Evolutionary conservation across 2,113 vertebrate genomes (phyloP).

Genomic region (Elachura formosa): DNA sequence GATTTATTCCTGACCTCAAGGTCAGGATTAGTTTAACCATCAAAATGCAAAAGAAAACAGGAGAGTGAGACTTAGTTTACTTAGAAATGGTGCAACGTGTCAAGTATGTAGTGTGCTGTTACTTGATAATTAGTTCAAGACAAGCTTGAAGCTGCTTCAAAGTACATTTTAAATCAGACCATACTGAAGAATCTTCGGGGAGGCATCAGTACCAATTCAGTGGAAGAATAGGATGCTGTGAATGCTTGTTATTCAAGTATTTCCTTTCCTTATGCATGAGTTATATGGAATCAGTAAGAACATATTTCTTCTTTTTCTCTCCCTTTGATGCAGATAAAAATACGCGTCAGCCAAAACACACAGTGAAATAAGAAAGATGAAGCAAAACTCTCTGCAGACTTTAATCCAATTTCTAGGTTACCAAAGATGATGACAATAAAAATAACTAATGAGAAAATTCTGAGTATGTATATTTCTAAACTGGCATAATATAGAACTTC

Average conservation of each 20-base stretch:
- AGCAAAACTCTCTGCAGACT: conserved; percentile 5
- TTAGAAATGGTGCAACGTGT: conserved; percentile 24
- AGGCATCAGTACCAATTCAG: conserved; percentile 30
- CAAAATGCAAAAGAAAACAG: neutral
- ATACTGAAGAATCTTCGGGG: conserved; percentile 13
- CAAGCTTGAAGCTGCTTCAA: conserved; percentile 31
- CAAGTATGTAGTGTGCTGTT: conserved; percentile 20
- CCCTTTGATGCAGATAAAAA: conserved; percentile 13
- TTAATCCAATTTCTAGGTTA: conserved; percentile 13
- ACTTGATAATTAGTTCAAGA: conserved; percentile 63
- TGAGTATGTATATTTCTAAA: neutral
- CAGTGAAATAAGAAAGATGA: neutral
- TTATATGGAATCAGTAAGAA: neutral
- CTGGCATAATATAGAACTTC: neutral
- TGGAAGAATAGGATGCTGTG: neutral
- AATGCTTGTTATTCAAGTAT: neutral
- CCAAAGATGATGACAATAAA: neutral
- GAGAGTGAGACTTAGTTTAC: conserved; percentile 21
- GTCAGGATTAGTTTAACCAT: conserved; percentile 42
- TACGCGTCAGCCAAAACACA: conserved; percentile 10
- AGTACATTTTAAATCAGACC: conserved; percentile 58
- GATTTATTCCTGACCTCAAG: conserved; percentile 49
- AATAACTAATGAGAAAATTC: neutral
- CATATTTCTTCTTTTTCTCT: neutral
- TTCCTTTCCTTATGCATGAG: neutral